Percentiles rank a stretch among this genome's conserved stretches.
phyloP scores from a whole-genome alignment of 35 echinoderm and acorn worm species.

The Diadema setosum region DNA sequence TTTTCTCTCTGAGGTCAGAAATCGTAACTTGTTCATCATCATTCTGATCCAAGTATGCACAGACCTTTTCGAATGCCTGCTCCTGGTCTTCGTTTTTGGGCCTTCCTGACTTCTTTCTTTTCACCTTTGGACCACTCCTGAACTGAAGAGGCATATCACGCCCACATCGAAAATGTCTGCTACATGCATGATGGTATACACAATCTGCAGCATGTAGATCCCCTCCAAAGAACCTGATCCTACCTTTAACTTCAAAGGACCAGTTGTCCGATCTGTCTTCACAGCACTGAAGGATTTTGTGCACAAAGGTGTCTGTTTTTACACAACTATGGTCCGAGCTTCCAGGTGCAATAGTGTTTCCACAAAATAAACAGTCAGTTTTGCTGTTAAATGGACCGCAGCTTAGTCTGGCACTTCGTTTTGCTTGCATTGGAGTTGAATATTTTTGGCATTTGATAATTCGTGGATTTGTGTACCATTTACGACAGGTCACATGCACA shows the following conservation, averaged over 20 bases:
- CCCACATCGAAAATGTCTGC: constrained; percentile 28
- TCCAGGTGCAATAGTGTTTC: constrained; percentile 6
- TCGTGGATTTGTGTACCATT: constrained; percentile 38
- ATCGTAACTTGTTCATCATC: constrained; percentile 67
- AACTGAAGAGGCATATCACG: constrained; percentile 17
- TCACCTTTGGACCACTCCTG: background rate
- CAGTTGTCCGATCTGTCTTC: constrained; percentile 30
- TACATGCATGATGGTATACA: constrained; percentile 46
- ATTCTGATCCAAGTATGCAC: constrained; percentile 48
- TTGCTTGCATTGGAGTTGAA: background rate
- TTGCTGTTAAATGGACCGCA: constrained; percentile 45
- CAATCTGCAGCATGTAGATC: constrained; percentile 57
- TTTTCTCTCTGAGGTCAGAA: constrained; percentile 35
- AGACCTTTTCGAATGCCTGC: constrained; percentile 51
- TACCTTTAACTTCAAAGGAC: constrained; percentile 48
- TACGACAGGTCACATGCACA: constrained; percentile 25
- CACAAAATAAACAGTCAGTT: constrained; percentile 66
- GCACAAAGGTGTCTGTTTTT: constrained; percentile 20
- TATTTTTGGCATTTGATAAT: constrained; percentile 29
- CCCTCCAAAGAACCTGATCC: constrained; percentile 38
- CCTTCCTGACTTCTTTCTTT: constrained; percentile 41
- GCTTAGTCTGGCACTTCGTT: constrained; percentile 7
- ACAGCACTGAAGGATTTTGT: constrained; percentile 30
- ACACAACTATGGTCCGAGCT: constrained; percentile 24
- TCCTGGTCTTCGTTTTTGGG: constrained; percentile 59